Conservation (phyloP, 2,113 vertebrate genomes). For the Catharus minimus region DNA sequence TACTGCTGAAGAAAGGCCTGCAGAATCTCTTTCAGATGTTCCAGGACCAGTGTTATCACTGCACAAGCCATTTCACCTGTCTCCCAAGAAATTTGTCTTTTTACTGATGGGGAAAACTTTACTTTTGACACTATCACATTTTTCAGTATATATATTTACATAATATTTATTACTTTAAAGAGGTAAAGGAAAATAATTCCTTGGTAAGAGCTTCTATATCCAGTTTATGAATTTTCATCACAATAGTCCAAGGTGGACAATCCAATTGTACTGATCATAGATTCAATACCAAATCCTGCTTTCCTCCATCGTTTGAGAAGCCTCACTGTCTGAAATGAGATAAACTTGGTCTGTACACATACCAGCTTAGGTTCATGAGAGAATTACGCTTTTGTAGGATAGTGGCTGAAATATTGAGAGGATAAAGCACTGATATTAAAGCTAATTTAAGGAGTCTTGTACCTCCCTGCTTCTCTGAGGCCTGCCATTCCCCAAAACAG, state of each 20-base stretch:
- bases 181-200: not conserved
- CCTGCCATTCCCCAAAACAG: not conserved
- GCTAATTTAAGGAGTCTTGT: not conserved
- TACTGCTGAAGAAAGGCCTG: not conserved
- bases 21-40: not conserved
- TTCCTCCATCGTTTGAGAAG: not conserved
- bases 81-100: not conserved
- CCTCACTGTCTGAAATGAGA: not conserved
- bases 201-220: not conserved
- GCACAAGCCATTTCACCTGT: not conserved
- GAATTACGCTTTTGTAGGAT: not conserved
- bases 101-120: not conserved
- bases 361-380: not conserved
- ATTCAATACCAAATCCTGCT: not conserved
- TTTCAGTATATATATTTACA: not conserved
- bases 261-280: not conserved
- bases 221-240: not conserved
- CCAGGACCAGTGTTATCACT: not conserved
- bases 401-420: not conserved
- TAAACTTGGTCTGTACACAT: rapidly evolving
- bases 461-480: not conserved
- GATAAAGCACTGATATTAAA: not conserved
- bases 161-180: not conserved
- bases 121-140: not conserved
- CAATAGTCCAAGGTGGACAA: not conserved